A percentile compares a stretch with the other conserved stretches of the same genome.
phyloP scores from a whole-genome alignment of 2,113 vertebrate species.

The Physeter macrocephalus region DNA sequence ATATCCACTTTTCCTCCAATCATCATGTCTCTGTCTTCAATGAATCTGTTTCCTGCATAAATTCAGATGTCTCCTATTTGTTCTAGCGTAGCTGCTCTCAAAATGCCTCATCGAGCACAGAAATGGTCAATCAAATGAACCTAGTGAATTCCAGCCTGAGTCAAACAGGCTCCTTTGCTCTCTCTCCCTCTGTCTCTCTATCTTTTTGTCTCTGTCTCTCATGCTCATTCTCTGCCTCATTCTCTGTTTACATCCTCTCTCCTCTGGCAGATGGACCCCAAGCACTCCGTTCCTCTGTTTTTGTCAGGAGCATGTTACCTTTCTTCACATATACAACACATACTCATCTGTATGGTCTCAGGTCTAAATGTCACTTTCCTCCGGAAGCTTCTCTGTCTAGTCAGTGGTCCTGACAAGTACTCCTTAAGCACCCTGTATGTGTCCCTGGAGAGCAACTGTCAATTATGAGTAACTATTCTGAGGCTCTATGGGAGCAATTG shows the following conservation, averaged over 20 bases:
- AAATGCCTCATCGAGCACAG: conserved; percentile 79
- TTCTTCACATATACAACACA: neutral
- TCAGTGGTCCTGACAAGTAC: neutral
- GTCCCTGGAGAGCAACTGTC: neutral
- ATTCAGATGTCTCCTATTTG: conserved; percentile 71
- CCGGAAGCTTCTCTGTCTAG: neutral
- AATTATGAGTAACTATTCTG: neutral
- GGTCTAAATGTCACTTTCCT: neutral
- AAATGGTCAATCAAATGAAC: conserved; percentile 79
- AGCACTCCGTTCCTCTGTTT: neutral
- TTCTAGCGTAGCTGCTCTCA: conserved; percentile 75
- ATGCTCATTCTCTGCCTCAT: neutral
- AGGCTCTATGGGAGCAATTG: neutral
- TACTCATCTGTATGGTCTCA: neutral
- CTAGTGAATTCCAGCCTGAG: conserved; percentile 50
- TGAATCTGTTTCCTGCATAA: conserved; percentile 84
- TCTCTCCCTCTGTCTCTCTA: neutral
- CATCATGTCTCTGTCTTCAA: conserved; percentile 85
- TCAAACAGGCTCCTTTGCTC: neutral
- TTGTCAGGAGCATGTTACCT: neutral
- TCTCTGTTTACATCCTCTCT: no score
- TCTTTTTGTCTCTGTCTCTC: neutral
- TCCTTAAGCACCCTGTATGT: neutral
- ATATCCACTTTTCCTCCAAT: conserved; percentile 79
- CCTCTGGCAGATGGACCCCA: neutral